Evolutionary conservation across 2,888 invertebrate genomes (phyloP).

Genomic region (Crioceris asparagi): DNA sequence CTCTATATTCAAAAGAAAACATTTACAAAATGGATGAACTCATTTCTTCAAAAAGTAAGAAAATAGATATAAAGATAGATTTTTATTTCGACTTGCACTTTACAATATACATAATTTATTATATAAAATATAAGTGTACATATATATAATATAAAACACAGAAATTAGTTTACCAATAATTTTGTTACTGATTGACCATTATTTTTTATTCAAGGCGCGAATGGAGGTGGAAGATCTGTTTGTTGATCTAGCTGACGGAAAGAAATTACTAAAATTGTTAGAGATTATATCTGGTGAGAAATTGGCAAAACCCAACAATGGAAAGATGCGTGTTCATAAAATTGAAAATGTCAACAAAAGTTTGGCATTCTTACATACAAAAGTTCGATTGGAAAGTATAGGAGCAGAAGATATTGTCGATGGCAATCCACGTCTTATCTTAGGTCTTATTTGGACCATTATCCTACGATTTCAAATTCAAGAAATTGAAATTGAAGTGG

Average conservation of each 20-base stretch:
- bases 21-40: conserved; percentile 99
- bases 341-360: conserved; percentile 98
- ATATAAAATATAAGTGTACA: too few relatives aligned
- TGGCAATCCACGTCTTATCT: conserved; percentile 91
- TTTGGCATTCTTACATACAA: conserved; percentile 89
- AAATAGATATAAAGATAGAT: conserved; percentile 4
- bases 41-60: conserved; percentile 80
- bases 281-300: conserved; percentile 99
- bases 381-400: conserved; percentile 94
- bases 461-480: conserved; percentile 98
- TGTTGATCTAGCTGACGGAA: conserved; percentile 90
- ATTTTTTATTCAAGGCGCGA: conserved; percentile 60
- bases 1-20: conserved; percentile 99
- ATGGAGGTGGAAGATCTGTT: conserved; percentile 98
- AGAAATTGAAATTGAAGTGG: conserved; percentile 94
- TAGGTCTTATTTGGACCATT: conserved; percentile 98
- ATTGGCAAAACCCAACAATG: conserved; percentile 91
- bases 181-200: neutral
- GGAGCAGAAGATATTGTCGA: conserved; percentile 99
- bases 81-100: too few relatives aligned
- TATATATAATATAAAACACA: too few relatives aligned
- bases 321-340: conserved; percentile 95
- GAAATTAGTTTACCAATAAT: neutral
- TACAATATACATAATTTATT: too few relatives aligned
- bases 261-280: conserved; percentile 80